Evolutionary conservation across 2,113 vertebrate species (phyloP).

Genomic region (Bungarus multicinctus): DNA sequence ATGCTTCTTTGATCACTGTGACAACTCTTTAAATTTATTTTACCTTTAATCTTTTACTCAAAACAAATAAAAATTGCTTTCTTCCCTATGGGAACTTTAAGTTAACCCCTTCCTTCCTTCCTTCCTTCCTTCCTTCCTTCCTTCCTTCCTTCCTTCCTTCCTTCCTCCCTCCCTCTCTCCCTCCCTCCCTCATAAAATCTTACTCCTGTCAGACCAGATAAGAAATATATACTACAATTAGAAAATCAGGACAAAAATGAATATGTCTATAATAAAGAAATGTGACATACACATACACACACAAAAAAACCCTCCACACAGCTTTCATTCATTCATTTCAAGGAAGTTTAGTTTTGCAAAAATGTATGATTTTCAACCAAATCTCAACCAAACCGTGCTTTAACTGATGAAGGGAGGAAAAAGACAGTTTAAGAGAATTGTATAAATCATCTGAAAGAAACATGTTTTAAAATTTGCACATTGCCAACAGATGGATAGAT

Average conservation of each 20-base stretch:
- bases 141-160: too few relatives aligned
- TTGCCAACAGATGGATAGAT: constrained; percentile 28
- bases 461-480: constrained; percentile 37
- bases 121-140: too few relatives aligned
- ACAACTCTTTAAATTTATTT: constrained; percentile 72
- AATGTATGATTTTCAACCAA: constrained; percentile 8
- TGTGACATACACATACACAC: neutral
- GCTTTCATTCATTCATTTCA: constrained; percentile 43
- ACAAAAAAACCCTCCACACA: neutral
- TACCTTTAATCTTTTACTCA: constrained; percentile 84
- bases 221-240: constrained; percentile 59
- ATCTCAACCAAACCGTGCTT: neutral
- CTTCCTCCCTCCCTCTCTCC: constrained; percentile 35
- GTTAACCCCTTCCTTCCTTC: constrained; percentile 35
- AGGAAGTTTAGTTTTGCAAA: constrained; percentile 37
- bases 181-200: constrained; percentile 48
- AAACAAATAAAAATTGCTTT: constrained; percentile 70
- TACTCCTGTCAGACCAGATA: constrained; percentile 68
- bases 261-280: neutral
- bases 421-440: neutral
- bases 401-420: neutral
- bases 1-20: constrained; percentile 73
- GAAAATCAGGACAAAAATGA: constrained; percentile 57
- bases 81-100: constrained; percentile 61
- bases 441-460: constrained; percentile 24